These are phyloP conservation scores for Cheilosia pagana DNA, from an alignment of 2,888 invertebrate genomes.

Conservation along the genomic window DNA sequence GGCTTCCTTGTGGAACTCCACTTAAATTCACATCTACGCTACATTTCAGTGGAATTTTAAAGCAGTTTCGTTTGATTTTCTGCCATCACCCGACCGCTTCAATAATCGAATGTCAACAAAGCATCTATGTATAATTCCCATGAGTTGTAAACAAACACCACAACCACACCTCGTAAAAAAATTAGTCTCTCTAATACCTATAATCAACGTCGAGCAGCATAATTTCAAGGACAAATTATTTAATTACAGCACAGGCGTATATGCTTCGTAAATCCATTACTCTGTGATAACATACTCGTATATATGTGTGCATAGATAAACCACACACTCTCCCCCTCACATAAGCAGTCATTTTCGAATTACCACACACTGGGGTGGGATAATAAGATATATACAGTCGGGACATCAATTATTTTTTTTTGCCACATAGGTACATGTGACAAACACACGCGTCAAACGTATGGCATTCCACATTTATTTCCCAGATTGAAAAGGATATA, in stretches of 20 bases:
- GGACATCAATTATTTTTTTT: conserved; percentile 1
- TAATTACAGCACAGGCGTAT: conserved; percentile 55
- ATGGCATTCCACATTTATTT: not conserved
- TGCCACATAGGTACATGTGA: not conserved
- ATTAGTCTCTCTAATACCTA: conserved; percentile 40
- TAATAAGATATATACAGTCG: conserved; percentile 1
- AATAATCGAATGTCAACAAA: too few relatives aligned
- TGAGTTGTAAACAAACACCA: conserved; percentile 5
- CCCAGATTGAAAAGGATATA: conserved; percentile 4
- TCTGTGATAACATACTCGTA: conserved; percentile 40
- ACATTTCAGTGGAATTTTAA: too few relatives aligned
- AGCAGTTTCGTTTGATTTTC: too few relatives aligned
- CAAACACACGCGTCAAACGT: not conserved
- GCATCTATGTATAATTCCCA: conserved; percentile 76
- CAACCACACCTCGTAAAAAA: not conserved
- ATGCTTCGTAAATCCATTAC: conserved; percentile 4
- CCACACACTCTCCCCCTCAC: conserved; percentile 2
- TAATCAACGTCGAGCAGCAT: conserved; percentile 47
- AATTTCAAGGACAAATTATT: conserved; percentile 67
- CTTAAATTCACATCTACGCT: too few relatives aligned
- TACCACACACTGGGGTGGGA: not conserved
- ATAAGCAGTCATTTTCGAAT: conserved; percentile 47
- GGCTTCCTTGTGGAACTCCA: too few relatives aligned
- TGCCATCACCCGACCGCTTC: too few relatives aligned
- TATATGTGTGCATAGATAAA: conserved; percentile 35